Base-by-base conservation (phyloP, 2,888 invertebrate genomes). In the Leucoptera coffeella region DNA sequence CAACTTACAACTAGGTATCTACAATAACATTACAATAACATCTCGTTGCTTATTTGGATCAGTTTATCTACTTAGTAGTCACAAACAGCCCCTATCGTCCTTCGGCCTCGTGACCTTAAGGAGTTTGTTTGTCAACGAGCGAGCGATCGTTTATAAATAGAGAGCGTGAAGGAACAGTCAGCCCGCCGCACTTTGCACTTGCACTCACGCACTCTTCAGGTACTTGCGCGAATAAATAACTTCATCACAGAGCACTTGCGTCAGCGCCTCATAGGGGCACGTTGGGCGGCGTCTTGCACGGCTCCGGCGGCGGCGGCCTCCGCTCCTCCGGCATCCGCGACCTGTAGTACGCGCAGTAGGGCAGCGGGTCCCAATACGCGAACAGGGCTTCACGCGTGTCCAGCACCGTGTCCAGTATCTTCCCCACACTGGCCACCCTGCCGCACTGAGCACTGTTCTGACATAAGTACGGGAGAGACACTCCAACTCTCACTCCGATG, bases 311-410 rank as follows among this genome's bases (percentile, higher is more conserved):
- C 35, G 56, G 73, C 43, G 50, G 55, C 47, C 54, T 59, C 42
- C 52, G 50, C 34, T 57, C 59, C 14, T 52, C 58, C 21, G 87
- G 86, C 39, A 82, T 50, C 43, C 87, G 83, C 39, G 89, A 78
- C 47, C 86, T 86, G 55, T 88, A 88, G 48, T 86, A 88, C 3
- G 85, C 87, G 45, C 86, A 87, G 47, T 88, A 89, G 1, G 89
- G 89, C 39, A 89, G 48, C 4, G 89, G 89, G 46, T 89, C 89
- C 88, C 88, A 88, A 43, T 82, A 82, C 4, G 81, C 76, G 43
- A 89, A 89, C 2, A 89, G 59, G 0, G 85, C 87, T 45, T 89
- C 87, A 21, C 85, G 73, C 37, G 85, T 85, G 42, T 87, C 85
- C 37, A 87, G 47, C 19, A 85, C 80, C 0, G 80, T 80, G 20